Evolutionary conservation across 2,113 vertebrate genomes (phyloP).

Genomic region (Stictonetta naevosa): DNA sequence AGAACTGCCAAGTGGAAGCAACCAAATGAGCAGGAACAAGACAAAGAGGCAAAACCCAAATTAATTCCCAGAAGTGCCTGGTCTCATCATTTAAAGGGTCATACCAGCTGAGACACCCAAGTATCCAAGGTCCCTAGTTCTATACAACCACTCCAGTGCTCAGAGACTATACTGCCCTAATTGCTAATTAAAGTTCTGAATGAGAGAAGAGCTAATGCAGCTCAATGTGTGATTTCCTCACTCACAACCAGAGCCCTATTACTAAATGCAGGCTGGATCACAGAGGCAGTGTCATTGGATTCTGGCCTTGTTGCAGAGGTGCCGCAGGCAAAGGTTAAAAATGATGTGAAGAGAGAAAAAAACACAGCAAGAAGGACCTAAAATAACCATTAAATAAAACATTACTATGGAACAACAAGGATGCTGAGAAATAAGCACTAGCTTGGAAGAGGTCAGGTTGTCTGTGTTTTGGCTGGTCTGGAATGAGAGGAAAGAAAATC

Average conservation of each 20-base stretch:
- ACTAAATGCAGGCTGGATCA: background rate
- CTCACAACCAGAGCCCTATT: background rate
- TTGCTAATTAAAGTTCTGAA: slow-evolving; percentile 24
- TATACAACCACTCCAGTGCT: background rate
- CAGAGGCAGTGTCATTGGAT: background rate
- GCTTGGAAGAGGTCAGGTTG: background rate
- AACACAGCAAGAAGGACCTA: background rate
- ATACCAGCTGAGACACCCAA: background rate
- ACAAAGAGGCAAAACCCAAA: background rate
- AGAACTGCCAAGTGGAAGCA: background rate
- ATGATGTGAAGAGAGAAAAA: background rate
- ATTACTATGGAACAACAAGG: background rate
- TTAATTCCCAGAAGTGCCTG: too few relatives aligned
- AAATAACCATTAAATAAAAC: background rate
- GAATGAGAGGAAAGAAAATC: background rate
- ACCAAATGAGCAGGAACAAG: too few relatives aligned
- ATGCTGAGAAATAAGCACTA: background rate
- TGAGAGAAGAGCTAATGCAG: background rate
- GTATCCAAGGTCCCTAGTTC: background rate
- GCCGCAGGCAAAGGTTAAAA: background rate
- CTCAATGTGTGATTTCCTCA: background rate
- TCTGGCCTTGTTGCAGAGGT: background rate
- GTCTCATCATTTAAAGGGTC: too few relatives aligned
- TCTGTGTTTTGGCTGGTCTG: background rate
- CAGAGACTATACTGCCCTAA: background rate